Base-by-base conservation (phyloP, 2,113 vertebrate species). In the Nesoenas mayeri region DNA sequence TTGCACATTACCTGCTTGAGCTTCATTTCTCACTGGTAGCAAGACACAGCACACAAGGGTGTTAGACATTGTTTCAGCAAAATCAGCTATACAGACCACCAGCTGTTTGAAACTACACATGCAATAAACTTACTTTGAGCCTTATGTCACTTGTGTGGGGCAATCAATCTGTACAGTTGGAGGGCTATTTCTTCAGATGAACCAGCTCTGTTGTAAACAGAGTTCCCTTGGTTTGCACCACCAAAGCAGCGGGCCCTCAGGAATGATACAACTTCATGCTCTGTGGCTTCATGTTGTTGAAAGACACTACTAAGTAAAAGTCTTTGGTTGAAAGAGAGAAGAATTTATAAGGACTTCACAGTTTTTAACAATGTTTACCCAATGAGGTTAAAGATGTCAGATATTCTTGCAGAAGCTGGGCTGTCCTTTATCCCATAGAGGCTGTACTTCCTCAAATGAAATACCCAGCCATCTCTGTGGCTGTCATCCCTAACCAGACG, bases 161-260 rank as follows among this genome's bases (percentile, higher is more conserved):
- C 21, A 54, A 11, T n/a, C 0, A 2, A 21, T 10, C 60, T 0
- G 0, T 40, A 10, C 13, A 28, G 31, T 15, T 57, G 42, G 28
- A 75, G 21, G 38, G 10, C 8, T 71, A 1, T 54, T 65, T 38
- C 54, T 78, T 82, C 66, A 65, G 44, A 31, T 54, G 22, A 81
- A 54, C 36, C 21, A 40, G 13, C 53, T 79, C 48, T 36, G 8
- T 6, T 64, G 66, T 18, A 75, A 88, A 72, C 6, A 15, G 31
- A 29, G 32, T 54, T 85, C 42, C 53, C 15, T 67, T 47, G 74
- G n/a, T 2, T 2, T 50, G 65, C 22, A 28, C 28, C 31, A 16
- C 24, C 50, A 61, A 84, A 88, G 25, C 53, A 71, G 73, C 9
- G 42, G 69, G 13, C 18, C 21, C 25, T 79, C 73, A 40, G 51